phyloP scores from a whole-genome alignment of 2,888 invertebrate genomes.

The Philereme transversata region DNA sequence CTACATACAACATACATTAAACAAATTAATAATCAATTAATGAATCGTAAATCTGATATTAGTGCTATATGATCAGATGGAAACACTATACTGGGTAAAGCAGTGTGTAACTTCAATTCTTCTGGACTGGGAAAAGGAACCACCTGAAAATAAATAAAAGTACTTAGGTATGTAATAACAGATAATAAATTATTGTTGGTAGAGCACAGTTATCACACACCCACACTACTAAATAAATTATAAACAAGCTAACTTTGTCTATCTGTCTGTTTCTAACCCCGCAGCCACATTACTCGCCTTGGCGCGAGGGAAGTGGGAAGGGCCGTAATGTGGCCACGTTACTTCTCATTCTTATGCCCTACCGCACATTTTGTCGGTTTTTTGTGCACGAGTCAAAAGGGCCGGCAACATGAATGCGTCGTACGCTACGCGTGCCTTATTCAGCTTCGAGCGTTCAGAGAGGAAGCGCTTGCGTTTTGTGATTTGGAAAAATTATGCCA shows the following conservation, averaged over 20 bases:
- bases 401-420: neutral
- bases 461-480: too few species aligned
- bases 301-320: too few species aligned
- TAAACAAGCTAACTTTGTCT: too few species aligned
- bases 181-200: too few species aligned
- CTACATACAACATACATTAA: too few species aligned
- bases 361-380: too few species aligned
- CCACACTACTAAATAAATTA: neutral
- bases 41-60: slow-evolving; percentile 89
- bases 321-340: neutral
- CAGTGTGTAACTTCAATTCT: slow-evolving; percentile 88
- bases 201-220: slow-evolving; percentile 4
- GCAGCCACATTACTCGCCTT: too few species aligned
- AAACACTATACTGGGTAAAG: slow-evolving; percentile 94
- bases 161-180: too few species aligned
- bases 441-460: too few species aligned
- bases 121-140: slow-evolving; percentile 92
- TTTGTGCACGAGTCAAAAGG: neutral
- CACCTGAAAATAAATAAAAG: slow-evolving; percentile 74
- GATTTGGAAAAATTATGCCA: too few species aligned
- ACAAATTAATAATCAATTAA: neutral
- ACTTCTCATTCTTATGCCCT: neutral
- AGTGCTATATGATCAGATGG: slow-evolving; percentile 98
- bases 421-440: too few species aligned
- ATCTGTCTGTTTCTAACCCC: too few species aligned